These are phyloP conservation scores for Callinectes sapidus DNA, from an alignment of 2,888 invertebrate genomes.

Conservation along the genomic window DNA sequence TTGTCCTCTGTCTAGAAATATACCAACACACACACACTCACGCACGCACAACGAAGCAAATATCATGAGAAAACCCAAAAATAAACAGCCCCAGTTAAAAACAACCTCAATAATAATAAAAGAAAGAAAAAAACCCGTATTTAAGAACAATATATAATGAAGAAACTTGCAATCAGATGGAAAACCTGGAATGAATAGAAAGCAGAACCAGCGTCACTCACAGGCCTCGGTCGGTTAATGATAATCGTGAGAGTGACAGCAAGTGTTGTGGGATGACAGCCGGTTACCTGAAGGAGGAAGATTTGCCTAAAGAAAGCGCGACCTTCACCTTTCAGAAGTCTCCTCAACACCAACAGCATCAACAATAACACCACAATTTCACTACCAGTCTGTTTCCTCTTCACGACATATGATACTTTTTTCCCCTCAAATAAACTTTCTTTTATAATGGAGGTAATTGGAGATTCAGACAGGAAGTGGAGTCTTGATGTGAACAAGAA, in stretches of 20 bases:
- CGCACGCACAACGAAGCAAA: background rate
- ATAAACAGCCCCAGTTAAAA: background rate
- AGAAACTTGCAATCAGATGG: background rate
- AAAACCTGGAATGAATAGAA: background rate
- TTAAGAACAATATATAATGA: background rate
- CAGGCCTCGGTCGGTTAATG: background rate
- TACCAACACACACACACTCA: background rate
- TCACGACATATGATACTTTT: background rate
- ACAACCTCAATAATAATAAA: background rate
- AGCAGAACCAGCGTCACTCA: background rate
- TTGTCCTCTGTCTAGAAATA: background rate
- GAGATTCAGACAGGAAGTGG: too few species aligned
- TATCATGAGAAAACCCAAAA: background rate
- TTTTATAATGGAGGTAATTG: too few species aligned
- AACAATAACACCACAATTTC: background rate
- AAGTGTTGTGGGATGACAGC: background rate
- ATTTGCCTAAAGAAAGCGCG: background rate
- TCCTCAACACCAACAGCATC: background rate
- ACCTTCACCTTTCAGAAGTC: background rate
- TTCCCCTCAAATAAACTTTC: too few species aligned
- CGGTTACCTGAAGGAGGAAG: background rate
- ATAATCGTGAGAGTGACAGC: background rate
- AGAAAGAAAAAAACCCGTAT: background rate
- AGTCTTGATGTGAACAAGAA: too few species aligned
- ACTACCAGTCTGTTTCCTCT: background rate